Percentiles rank a stretch among this genome's conserved stretches.
Evolutionary conservation across 2,888 invertebrate genomes (phyloP).

Genomic region (Lasioglossum pauxillum): DNA sequence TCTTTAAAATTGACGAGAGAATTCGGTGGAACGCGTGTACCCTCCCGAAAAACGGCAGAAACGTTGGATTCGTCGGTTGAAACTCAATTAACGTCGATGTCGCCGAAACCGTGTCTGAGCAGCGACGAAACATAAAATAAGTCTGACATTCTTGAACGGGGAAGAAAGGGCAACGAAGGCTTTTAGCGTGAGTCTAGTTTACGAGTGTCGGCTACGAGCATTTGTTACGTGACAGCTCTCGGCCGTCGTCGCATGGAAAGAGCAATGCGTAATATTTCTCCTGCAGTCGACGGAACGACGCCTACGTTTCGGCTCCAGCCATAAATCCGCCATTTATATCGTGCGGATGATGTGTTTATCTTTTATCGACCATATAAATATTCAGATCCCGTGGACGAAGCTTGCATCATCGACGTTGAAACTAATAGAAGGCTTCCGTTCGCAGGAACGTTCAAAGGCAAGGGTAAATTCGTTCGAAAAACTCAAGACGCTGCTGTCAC

Average conservation of each 20-base stretch:
- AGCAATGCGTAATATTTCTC: constrained; percentile 73
- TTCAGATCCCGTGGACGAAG: constrained; percentile 56
- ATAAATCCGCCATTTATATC: constrained; percentile 74
- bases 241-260: constrained; percentile 70
- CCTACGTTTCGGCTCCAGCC: constrained; percentile 68
- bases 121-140: constrained; percentile 52
- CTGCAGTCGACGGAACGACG: constrained; percentile 68
- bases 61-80: background rate
- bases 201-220: constrained; percentile 68
- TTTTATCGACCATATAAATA: constrained; percentile 75
- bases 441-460: background rate
- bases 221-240: constrained; percentile 73
- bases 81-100: constrained; percentile 34
- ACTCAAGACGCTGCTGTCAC: background rate
- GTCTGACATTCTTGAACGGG: constrained; percentile 32
- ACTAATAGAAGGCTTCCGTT: constrained; percentile 38
- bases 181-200: constrained; percentile 71
- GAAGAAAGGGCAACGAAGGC: constrained; percentile 64
- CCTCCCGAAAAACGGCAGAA: background rate
- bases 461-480: constrained; percentile 16
- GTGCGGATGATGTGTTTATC: constrained; percentile 74
- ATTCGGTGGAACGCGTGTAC: background rate
- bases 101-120: constrained; percentile 12
- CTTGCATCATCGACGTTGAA: constrained; percentile 62
- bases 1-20: background rate